Evolutionary conservation across 2,888 invertebrate species (phyloP).

Genomic region (Dilophus febrilis): DNA sequence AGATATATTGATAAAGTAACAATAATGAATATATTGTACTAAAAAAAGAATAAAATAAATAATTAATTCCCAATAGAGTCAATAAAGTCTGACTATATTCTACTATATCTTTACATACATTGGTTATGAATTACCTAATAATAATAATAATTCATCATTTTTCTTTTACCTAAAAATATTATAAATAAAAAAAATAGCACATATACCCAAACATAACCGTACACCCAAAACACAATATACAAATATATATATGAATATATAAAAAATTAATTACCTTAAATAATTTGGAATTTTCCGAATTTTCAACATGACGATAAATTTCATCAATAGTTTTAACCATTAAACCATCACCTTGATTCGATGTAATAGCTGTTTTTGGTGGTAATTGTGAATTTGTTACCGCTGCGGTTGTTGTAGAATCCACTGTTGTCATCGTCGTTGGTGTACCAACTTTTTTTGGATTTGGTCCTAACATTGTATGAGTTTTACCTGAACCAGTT

Average conservation of each 20-base stretch:
- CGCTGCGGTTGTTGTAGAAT: constrained; percentile 11
- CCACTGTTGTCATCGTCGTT: constrained; percentile 12
- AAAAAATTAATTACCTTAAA: constrained; percentile 18
- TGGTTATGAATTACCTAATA: too few species aligned
- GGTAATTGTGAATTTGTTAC: constrained; percentile 4
- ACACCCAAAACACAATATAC: not conserved
- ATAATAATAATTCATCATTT: too few species aligned
- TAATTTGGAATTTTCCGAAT: constrained; percentile 19
- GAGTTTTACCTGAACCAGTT: constrained; percentile 30
- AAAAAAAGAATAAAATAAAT: too few species aligned
- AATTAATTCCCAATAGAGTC: too few species aligned
- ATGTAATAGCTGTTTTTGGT: constrained; percentile 10
- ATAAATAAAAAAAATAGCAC: too few species aligned
- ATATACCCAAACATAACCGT: too few species aligned
- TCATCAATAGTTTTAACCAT: constrained; percentile 31
- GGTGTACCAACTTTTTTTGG: constrained; percentile 22
- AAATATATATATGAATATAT: not conserved
- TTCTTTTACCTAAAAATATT: too few species aligned
- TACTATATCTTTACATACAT: too few species aligned
- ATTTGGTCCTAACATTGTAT: constrained; percentile 30
- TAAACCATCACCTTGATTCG: constrained; percentile 25
- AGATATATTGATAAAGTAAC: too few species aligned
- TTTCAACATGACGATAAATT: constrained; percentile 27
- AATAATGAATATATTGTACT: too few species aligned
- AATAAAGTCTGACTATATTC: too few species aligned